A percentile compares a stretch with the other conserved stretches of the same genome.
These are phyloP conservation scores for Aphodius sticticus DNA, from an alignment of 2,888 invertebrate species.

Conservation along the genomic window DNA sequence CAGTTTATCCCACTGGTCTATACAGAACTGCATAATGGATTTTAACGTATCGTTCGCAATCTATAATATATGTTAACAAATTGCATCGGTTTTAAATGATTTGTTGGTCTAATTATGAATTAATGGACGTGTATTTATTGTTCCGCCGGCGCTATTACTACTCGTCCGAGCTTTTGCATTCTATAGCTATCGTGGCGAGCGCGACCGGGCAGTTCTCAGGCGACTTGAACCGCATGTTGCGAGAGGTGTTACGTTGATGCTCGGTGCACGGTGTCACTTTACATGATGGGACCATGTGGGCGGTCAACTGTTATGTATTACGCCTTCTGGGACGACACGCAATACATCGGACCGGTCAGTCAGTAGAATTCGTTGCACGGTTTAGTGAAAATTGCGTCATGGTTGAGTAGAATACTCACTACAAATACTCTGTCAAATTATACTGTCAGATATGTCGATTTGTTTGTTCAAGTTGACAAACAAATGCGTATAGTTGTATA, in stretches of 20 bases:
- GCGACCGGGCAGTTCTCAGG: neutral
- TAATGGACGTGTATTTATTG: neutral
- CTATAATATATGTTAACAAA: constrained; percentile 4
- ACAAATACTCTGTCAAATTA: too few species aligned
- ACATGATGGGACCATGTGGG: neutral
- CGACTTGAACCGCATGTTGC: neutral
- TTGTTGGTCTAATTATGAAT: neutral
- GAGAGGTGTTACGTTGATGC: neutral
- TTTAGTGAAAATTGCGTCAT: too few species aligned
- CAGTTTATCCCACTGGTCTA: neutral
- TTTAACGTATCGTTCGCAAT: neutral
- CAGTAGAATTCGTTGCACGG: too few species aligned
- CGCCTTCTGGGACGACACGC: neutral
- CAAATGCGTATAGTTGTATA: too few species aligned
- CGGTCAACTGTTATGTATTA: constrained; percentile 4
- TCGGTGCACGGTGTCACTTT: neutral
- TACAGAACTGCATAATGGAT: neutral
- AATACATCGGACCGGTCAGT: neutral
- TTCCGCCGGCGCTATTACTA: neutral
- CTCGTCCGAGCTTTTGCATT: neutral
- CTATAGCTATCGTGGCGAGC: neutral
- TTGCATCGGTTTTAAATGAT: neutral
- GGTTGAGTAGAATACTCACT: too few species aligned
- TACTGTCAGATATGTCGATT: too few species aligned
- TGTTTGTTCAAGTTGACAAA: too few species aligned